Evolutionary conservation across 2,113 vertebrate species (phyloP), one percentile per base, ranked within the genome.

Genomic region (Guaruba guarouba): DNA sequence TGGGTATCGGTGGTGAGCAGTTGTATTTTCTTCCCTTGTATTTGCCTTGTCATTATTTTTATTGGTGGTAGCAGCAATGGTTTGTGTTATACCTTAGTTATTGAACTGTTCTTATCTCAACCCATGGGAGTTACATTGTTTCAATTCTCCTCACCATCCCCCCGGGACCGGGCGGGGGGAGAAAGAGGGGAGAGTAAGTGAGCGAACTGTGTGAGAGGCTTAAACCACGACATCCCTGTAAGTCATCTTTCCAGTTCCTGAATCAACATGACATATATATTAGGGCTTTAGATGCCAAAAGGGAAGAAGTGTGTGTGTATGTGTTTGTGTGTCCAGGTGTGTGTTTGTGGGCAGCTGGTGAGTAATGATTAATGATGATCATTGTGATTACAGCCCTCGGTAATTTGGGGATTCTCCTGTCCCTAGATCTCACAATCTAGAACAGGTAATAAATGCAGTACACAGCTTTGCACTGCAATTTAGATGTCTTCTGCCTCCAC

Each of bases 371-470:
- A 97, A 96, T 92, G 85, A 92, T 92, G 88, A 97, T 96, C 92
- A 94, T 77, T 25, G 95, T 97, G 86, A 97, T 97, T 97, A 94
- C 64, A 91, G 71, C 78, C 78, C 75, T 89, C 35, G 78, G 79
- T 97, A 96, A 97, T 97, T 96, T 92, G 51, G 76, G 63, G 55
- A 78, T 92, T 96, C 76, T 97, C 74, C 92, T 55, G 79, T 89
- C 91, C 51, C 69, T n/a, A 59, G 55, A 59, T 92, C 83, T 85
- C 70, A 94, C 6, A 75, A 96, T 92, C 64, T 84, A 62, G 92
- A 96, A 97, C 51, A 97, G 92, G 96, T 95, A 93, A 96, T 88
- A 96, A 97, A 97, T 93, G 67, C 52, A 96, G 69, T 28, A 59
- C 82, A 91, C 92, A 97, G 91, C 94, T 97, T 95, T 46, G 88